Percentiles rank a stretch among this genome's conserved stretches.
Conservation (phyloP, 2,888 invertebrate species). For the Pandemis cinnamomeana region DNA sequence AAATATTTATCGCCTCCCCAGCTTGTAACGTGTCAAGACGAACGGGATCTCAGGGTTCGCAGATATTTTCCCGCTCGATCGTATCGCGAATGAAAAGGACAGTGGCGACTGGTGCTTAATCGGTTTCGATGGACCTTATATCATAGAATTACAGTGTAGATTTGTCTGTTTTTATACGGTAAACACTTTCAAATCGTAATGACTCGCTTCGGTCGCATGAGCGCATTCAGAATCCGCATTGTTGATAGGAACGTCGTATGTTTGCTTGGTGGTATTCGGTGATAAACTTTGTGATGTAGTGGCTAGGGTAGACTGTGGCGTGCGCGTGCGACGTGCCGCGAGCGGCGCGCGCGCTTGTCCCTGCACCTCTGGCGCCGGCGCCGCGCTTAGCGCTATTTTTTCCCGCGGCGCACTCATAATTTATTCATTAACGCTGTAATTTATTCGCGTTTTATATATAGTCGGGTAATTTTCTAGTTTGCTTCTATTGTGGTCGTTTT, state of each 20-base stretch:
- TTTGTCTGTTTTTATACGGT: constrained; percentile 62
- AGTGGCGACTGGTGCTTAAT: constrained; percentile 51
- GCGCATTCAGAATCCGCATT: constrained; percentile 71
- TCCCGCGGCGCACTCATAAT: constrained; percentile 76
- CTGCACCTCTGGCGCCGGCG: constrained; percentile 79
- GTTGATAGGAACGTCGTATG: constrained; percentile 61
- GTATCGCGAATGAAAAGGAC: constrained; percentile 60
- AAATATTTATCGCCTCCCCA: constrained; percentile 76
- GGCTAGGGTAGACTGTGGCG: constrained; percentile 54
- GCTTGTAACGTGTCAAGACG: constrained; percentile 76
- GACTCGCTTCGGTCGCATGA: constrained; percentile 82
- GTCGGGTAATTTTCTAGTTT: constrained; percentile 70
- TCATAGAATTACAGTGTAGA: constrained; percentile 65
- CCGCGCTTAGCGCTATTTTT: constrained; percentile 81
- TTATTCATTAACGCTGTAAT: constrained; percentile 80
- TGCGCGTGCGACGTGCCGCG: constrained; percentile 49
- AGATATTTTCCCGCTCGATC: constrained; percentile 69
- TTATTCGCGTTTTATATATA: constrained; percentile 68
- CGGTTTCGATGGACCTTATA: constrained; percentile 65
- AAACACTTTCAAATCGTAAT: constrained; percentile 77
- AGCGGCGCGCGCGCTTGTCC: constrained; percentile 72
- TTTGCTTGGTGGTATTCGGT: constrained; percentile 43
- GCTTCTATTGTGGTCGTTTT: constrained; percentile 67
- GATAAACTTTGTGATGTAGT: constrained; percentile 50
- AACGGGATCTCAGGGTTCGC: constrained; percentile 72